These are phyloP conservation scores for Picathartes gymnocephalus DNA, from an alignment of 2,113 vertebrate genomes.

Conservation along the genomic window DNA sequence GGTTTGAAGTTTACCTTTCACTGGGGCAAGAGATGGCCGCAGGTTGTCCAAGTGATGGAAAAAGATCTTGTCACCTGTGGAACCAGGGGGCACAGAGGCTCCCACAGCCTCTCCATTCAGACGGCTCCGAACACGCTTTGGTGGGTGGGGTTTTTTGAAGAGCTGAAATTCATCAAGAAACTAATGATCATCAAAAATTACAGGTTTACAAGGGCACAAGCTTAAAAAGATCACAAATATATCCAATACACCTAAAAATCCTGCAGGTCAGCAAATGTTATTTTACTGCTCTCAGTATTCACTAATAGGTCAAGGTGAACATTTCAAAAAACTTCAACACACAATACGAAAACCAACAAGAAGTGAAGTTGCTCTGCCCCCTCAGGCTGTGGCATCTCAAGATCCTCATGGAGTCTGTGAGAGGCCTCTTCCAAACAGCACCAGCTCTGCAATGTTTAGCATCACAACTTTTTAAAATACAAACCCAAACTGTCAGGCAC, in stretches of 20 bases:
- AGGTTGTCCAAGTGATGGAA: constrained; percentile 98
- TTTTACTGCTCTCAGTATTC: neutral
- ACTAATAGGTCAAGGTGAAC: neutral
- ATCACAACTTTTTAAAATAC: neutral
- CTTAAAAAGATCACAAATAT: neutral
- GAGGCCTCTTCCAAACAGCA: neutral
- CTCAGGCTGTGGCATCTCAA: fast-evolving
- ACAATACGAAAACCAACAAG: neutral
- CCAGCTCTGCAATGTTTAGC: neutral
- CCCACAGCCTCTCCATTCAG: constrained; percentile 84
- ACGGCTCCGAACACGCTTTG: constrained; percentile 89
- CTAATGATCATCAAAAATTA: neutral
- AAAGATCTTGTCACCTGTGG: constrained; percentile 91
- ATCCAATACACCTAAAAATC: neutral
- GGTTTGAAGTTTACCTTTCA: constrained; percentile 82
- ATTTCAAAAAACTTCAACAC: neutral
- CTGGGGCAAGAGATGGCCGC: constrained; percentile 89
- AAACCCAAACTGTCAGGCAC: neutral
- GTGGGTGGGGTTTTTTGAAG: constrained; percentile 98
- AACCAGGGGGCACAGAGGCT: constrained; percentile 75
- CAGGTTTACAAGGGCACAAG: neutral
- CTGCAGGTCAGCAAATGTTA: neutral
- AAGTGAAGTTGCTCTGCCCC: neutral
- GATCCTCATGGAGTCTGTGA: fast-evolving
- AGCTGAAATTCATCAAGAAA: constrained; percentile 73